Conservation (phyloP, 2,797 vertebrate genomes). For the Spinus pinus region DNA sequence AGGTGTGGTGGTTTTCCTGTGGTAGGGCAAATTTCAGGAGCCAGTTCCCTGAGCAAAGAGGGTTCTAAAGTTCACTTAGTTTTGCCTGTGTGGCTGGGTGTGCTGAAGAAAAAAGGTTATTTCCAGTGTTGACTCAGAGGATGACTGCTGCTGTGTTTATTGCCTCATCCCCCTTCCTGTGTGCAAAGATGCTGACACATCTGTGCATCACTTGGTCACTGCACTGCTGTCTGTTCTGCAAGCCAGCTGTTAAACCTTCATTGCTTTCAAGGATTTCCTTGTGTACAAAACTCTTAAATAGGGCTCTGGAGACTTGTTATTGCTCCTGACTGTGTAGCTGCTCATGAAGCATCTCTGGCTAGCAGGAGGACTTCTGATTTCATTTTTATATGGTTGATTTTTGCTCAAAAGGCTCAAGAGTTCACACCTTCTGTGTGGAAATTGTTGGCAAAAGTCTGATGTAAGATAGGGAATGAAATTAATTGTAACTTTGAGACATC, state of each 20-base stretch:
- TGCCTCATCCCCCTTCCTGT: not conserved
- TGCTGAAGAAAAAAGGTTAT: not conserved
- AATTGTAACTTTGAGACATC: not conserved
- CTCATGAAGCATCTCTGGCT: not conserved
- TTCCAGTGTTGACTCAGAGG: not conserved
- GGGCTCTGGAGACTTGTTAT: not conserved
- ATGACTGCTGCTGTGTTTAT: not conserved
- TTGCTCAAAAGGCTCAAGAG: not conserved
- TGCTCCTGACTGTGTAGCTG: not conserved
- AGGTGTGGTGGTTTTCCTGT: not conserved
- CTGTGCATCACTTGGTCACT: not conserved
- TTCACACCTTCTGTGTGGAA: not conserved
- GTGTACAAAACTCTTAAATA: not conserved
- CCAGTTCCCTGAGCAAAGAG: not conserved
- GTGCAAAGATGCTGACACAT: constrained; percentile 17
- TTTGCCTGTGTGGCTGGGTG: not conserved
- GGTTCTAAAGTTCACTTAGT: not conserved
- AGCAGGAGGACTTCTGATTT: not conserved
- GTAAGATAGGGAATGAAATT: not conserved
- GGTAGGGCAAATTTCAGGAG: not conserved
- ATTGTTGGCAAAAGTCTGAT: not conserved
- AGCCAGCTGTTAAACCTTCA: not conserved
- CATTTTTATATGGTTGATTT: not conserved
- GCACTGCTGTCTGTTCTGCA: not conserved
- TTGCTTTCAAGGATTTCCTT: constrained; percentile 18